Base-by-base conservation (phyloP, 2,888 invertebrate genomes). In the Physocephala rufipes region DNA sequence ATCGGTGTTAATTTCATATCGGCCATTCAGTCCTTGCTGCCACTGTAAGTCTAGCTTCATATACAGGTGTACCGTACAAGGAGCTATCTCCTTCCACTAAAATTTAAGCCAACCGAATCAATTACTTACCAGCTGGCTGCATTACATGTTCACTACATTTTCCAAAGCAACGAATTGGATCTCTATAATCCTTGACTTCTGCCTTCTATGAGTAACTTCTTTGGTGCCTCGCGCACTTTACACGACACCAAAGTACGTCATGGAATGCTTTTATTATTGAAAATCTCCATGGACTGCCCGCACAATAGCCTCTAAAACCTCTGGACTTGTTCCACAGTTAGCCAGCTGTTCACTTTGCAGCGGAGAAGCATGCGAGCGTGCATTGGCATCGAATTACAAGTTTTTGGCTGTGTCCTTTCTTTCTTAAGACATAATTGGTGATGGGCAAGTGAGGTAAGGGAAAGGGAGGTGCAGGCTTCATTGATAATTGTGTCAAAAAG, bases 371-470 rank as follows among this genome's bases (percentile, higher is more conserved):
- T 16, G 30, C 30, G 30, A 30, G 47, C 12, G 15, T 45, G 63
- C 45, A 15, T 61, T 9, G 7, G 64, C 65, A 65, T 65, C 65
- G 24, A 51, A 65, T 65, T 51, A 51, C 65, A 65, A 65, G 30
- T 49, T 51, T 49, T 65, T 65, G 65, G 65, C 51, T 30, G 26
- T 16, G 21, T n/a, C 28, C 47, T 63, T 43, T 19, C 45, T 36
- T 53, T 21, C 21, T 43, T 19, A 2, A 4, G 19, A n/a, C 9
- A 53, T 21, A 62, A 36, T 16, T 43, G 62, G 59, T n/a, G 13
- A 13, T 3, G 2, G 19, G 53, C 53, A 19, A 58, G 24, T 12
- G 2, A 21, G 12, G 53, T 28, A 13, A 12, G 3, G 58, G 26
- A 24, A 15, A 28, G 24, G 63, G 45, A 19, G 45, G 36, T 36